Evolutionary conservation across 2,113 vertebrate genomes (phyloP).

Genomic region (Talpa occidentalis): DNA sequence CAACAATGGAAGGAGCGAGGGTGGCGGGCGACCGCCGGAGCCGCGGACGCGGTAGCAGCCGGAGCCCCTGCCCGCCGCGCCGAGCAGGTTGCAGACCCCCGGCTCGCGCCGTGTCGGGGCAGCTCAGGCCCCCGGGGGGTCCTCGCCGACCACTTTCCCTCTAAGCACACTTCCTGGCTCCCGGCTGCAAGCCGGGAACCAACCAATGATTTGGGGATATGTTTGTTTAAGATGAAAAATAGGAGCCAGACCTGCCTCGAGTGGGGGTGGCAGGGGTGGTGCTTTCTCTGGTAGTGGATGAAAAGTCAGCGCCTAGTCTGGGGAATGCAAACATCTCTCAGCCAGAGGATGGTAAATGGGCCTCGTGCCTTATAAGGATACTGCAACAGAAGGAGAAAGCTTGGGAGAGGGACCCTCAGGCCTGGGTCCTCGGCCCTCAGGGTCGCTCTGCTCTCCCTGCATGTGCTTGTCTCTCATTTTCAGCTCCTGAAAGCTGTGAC

Average conservation of each 20-base stretch:
- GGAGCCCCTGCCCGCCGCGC: neutral
- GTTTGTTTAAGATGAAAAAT: slow-evolving; percentile 65
- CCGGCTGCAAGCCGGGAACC: slow-evolving; percentile 22
- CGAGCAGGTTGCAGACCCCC: slow-evolving; percentile 49
- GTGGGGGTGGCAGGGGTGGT: neutral
- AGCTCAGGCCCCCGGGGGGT: neutral
- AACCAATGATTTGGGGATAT: neutral
- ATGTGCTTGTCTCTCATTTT: neutral
- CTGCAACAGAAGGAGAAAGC: slow-evolving; percentile 45
- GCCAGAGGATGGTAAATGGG: neutral
- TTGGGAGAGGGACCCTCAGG: slow-evolving; percentile 51
- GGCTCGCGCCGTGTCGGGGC: slow-evolving; percentile 15
- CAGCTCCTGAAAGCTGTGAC: slow-evolving; percentile 6
- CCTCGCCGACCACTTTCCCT: neutral
- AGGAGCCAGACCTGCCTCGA: slow-evolving; percentile 50
- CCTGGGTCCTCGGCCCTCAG: neutral
- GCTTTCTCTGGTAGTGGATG: slow-evolving; percentile 30
- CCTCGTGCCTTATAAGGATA: slow-evolving; percentile 72
- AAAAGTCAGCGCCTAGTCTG: slow-evolving; percentile 58
- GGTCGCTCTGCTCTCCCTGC: neutral
- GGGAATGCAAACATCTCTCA: neutral
- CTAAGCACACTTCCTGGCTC: slow-evolving; percentile 52
- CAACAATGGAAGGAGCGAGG: slow-evolving; percentile 64
- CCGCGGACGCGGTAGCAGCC: neutral
- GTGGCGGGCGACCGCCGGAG: neutral